Conservation (phyloP, 2,113 vertebrate species). For the Anoplopoma fimbria region DNA sequence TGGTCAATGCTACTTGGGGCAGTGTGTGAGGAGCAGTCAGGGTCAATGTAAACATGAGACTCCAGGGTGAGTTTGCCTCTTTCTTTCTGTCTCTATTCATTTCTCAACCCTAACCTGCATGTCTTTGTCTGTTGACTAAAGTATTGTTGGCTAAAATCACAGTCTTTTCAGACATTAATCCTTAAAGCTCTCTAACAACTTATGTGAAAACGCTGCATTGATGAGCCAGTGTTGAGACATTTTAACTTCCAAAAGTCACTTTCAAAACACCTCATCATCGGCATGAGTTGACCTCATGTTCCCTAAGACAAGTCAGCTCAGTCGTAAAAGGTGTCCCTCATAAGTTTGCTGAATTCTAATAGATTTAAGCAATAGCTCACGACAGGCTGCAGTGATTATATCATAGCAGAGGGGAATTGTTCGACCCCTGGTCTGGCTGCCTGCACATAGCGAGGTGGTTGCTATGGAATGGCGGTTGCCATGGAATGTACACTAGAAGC, state of each 20-base stretch:
- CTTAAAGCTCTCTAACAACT: not conserved
- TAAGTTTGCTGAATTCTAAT: not conserved
- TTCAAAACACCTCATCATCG: not conserved
- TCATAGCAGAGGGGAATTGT: no score
- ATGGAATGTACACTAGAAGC: no score
- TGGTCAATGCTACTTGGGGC: not conserved
- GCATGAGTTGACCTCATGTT: not conserved
- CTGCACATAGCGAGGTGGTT: no score
- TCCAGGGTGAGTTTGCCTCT: not conserved
- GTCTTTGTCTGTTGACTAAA: not conserved
- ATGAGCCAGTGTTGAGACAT: not conserved
- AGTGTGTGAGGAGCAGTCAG: not conserved
- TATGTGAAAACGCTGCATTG: not conserved
- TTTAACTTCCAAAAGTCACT: not conserved
- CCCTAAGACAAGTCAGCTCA: not conserved
- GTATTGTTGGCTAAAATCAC: not conserved
- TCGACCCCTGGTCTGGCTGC: no score
- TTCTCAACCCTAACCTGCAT: not conserved
- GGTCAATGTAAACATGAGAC: slow-evolving; percentile 7
- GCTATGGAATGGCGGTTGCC: no score
- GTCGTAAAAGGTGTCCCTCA: not conserved
- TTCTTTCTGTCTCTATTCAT: not conserved
- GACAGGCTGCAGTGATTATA: no score
- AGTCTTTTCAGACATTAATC: not conserved
- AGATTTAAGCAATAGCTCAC: no score